Percentiles rank a stretch among this genome's conserved stretches.
Conservation (phyloP, 2,113 vertebrate genomes). For the Scatophagus argus region DNA sequence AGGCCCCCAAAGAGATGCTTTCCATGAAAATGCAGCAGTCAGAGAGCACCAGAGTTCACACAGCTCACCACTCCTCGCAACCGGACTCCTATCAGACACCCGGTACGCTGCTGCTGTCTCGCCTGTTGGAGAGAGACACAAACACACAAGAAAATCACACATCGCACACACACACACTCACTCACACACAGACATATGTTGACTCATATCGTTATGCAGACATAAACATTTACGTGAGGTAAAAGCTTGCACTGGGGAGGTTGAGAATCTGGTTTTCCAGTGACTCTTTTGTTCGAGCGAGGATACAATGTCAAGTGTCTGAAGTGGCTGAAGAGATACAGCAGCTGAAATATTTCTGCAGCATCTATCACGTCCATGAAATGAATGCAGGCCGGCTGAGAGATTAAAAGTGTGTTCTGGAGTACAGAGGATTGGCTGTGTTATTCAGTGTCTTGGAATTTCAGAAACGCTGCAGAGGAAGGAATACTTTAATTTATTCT, state of each 20-base stretch:
- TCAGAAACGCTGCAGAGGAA: constrained; percentile 9
- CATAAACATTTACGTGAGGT: constrained; percentile 40
- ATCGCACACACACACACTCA: constrained; percentile 13
- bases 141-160: constrained; percentile 23
- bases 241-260: not conserved
- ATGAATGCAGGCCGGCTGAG: constrained; percentile 39
- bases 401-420: constrained; percentile 33
- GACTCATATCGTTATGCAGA: constrained; percentile 38
- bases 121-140: constrained; percentile 31
- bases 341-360: constrained; percentile 49
- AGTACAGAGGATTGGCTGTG: constrained; percentile 25
- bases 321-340: constrained; percentile 40
- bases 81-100: constrained; percentile 67
- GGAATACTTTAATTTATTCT: constrained; percentile 2
- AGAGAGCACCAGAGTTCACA: constrained; percentile 77
- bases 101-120: constrained; percentile 37
- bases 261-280: constrained; percentile 8
- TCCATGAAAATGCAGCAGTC: constrained; percentile 86
- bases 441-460: constrained; percentile 34
- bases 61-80: constrained; percentile 67
- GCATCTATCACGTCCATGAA: constrained; percentile 36
- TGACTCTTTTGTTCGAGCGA: constrained; percentile 31
- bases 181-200: constrained; percentile 5
- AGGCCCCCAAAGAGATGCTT: constrained; percentile 85
- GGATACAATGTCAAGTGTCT: constrained; percentile 31